These are phyloP conservation scores for Bettongia penicillata DNA, from an alignment of 2,113 vertebrate species.

Conservation along the genomic window DNA sequence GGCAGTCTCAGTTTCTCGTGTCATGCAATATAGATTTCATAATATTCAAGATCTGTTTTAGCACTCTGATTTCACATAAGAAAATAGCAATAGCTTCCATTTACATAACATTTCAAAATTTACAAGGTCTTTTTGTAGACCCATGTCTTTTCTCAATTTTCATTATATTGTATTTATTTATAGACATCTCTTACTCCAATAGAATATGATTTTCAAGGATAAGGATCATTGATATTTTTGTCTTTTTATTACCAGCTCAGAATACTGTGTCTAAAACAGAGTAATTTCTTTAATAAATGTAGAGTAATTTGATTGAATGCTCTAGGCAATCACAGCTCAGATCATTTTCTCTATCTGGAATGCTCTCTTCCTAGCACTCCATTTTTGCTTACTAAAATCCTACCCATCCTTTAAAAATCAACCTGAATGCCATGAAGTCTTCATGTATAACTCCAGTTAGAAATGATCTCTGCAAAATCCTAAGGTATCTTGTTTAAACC, in stretches of 20 bases:
- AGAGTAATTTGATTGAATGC: too few relatives aligned
- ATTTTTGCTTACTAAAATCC: neutral
- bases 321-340: too few relatives aligned
- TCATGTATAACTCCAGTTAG: neutral
- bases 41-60: too few relatives aligned
- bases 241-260: neutral
- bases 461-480: too few relatives aligned
- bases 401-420: neutral
- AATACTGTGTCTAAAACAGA: neutral
- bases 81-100: too few relatives aligned
- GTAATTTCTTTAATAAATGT: neutral
- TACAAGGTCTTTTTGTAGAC: neutral
- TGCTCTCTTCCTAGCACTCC: too few relatives aligned
- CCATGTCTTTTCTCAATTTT: neutral
- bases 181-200: neutral
- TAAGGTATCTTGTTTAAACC: too few relatives aligned
- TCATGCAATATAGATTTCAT: too few relatives aligned
- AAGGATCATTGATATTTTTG: neutral
- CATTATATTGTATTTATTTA: neutral
- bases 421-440: neutral
- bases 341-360: too few relatives aligned
- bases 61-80: too few relatives aligned
- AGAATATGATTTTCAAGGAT: neutral
- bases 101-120: too few relatives aligned
- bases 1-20: too few relatives aligned